Evolutionary conservation across 2,113 vertebrate genomes (phyloP).

Genomic region (Coturnix japonica): DNA sequence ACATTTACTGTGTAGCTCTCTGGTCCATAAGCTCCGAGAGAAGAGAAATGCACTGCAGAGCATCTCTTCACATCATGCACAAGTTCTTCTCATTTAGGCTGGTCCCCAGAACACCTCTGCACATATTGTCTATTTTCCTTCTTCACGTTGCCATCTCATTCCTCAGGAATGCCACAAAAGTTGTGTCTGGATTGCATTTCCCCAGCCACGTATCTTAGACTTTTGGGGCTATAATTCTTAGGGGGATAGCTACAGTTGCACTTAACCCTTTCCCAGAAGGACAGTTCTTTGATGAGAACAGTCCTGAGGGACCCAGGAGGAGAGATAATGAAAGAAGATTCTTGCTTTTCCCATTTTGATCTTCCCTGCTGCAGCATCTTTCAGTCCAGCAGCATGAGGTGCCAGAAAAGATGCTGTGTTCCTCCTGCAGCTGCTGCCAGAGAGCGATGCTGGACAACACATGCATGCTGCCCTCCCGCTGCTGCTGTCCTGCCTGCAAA

Average conservation of each 20-base stretch:
- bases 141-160: not conserved
- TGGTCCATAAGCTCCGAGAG: not conserved
- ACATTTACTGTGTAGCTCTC: not conserved
- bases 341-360: not conserved
- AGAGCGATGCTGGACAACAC: accelerated
- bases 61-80: not conserved
- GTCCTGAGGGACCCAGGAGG: not conserved
- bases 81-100: not conserved
- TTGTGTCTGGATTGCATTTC: not conserved
- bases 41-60: not conserved
- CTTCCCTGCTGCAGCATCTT: not conserved
- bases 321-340: not conserved
- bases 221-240: not conserved
- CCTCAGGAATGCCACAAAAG: not conserved
- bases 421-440: not conserved
- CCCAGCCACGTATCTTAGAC: not conserved
- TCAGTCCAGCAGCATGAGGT: not conserved
- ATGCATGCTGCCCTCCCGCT: not conserved
- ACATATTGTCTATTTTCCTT: not conserved
- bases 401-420: not conserved
- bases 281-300: not conserved
- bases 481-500: not conserved
- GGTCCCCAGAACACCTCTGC: not conserved
- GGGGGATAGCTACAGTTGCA: not conserved
- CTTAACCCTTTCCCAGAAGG: not conserved